Conservation (phyloP, 2,888 invertebrate genomes). For the Mythimna impura region DNA sequence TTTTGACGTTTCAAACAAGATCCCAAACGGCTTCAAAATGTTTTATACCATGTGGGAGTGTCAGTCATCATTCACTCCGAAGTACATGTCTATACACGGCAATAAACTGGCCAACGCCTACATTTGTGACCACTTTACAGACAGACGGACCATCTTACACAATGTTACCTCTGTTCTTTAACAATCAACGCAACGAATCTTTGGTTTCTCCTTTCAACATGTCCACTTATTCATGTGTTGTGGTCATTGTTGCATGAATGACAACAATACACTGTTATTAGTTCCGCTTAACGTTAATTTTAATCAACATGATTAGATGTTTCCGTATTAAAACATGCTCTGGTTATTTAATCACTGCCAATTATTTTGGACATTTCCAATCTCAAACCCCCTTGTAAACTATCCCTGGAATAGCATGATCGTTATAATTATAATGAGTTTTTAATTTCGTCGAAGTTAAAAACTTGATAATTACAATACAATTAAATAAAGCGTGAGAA, state of each 20-base stretch:
- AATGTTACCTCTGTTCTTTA: constrained; percentile 64
- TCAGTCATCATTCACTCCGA: constrained; percentile 74
- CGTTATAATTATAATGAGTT: constrained; percentile 25
- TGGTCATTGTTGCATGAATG: constrained; percentile 78
- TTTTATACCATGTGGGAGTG: constrained; percentile 72
- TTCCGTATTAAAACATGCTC: constrained; percentile 75
- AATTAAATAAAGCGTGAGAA: constrained; percentile 42
- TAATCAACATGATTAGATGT: constrained; percentile 82
- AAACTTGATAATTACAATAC: not conserved
- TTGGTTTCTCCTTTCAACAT: constrained; percentile 59
- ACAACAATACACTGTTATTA: constrained; percentile 80
- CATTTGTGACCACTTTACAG: constrained; percentile 67
- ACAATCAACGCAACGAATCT: constrained; percentile 62
- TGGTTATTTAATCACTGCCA: constrained; percentile 67
- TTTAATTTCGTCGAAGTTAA: constrained; percentile 18
- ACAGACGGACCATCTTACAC: constrained; percentile 61
- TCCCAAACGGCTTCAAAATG: constrained; percentile 67
- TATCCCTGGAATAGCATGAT: constrained; percentile 11
- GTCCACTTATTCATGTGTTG: constrained; percentile 59
- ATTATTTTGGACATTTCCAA: constrained; percentile 51
- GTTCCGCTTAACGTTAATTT: constrained; percentile 69
- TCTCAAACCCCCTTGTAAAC: constrained; percentile 16
- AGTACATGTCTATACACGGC: constrained; percentile 69
- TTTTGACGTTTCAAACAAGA: constrained; percentile 53
- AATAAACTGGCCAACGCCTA: constrained; percentile 72